Evolutionary conservation across 2,888 invertebrate species (phyloP).

Genomic region (Diadegma fenestrale): DNA sequence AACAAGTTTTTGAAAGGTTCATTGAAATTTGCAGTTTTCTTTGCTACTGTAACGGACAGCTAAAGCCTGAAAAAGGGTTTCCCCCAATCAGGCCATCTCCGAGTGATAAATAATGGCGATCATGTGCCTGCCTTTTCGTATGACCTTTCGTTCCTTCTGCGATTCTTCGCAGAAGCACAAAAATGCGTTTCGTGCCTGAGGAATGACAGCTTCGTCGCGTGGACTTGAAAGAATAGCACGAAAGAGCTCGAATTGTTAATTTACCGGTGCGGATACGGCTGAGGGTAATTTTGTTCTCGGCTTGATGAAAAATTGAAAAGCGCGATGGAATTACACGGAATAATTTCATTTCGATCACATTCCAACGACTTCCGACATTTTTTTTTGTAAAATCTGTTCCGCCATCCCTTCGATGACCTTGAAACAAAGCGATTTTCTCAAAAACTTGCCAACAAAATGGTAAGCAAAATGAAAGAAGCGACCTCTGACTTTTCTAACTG

Average conservation of each 20-base stretch:
- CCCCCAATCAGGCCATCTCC: constrained; percentile 37
- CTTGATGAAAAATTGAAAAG: neutral
- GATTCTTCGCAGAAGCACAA: constrained; percentile 1
- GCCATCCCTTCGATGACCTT: neutral
- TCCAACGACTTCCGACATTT: neutral
- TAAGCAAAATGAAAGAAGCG: neutral
- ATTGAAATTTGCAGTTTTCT: neutral
- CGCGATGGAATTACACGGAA: neutral
- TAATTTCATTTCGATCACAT: neutral
- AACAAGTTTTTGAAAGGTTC: too few species aligned
- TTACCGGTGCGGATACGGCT: neutral
- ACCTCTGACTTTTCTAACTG: neutral
- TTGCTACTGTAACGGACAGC: neutral
- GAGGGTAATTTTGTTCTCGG: neutral
- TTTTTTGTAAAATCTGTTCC: neutral
- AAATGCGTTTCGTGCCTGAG: neutral
- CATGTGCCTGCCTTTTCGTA: constrained; percentile 14
- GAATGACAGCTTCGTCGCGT: constrained; percentile 14
- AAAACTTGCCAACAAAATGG: neutral
- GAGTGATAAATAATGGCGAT: constrained; percentile 49
- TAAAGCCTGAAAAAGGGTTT: constrained; percentile 31
- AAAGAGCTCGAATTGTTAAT: neutral
- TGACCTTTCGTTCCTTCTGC: neutral
- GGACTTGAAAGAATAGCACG: neutral
- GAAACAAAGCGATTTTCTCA: neutral